Evolutionary conservation across 2,888 invertebrate genomes (phyloP).

Genomic region (Artemia sinica): DNA sequence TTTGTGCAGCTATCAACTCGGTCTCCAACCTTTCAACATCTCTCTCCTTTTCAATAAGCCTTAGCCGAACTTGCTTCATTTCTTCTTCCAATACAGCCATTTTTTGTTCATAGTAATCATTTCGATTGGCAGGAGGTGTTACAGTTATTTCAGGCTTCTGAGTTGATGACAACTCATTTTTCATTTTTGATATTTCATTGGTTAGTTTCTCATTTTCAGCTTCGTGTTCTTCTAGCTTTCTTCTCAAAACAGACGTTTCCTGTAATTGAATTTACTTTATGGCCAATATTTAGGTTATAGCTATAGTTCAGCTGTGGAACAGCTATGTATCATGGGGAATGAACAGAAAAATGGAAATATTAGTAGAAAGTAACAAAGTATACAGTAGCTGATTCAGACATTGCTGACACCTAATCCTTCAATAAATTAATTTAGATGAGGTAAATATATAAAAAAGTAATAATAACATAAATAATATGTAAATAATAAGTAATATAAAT

Average conservation of each 20-base stretch:
- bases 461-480: no score
- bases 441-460: no score
- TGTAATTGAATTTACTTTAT: constrained; percentile 29
- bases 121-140: constrained; percentile 25
- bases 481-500: no score
- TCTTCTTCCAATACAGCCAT: constrained; percentile 42
- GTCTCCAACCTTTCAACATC: constrained; percentile 57
- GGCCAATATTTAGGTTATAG: background rate
- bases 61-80: constrained; percentile 50
- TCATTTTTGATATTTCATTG: constrained; percentile 55
- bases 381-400: no score
- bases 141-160: constrained; percentile 11
- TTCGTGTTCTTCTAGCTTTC: constrained; percentile 68
- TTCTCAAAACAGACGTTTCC: constrained; percentile 62
- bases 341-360: no score
- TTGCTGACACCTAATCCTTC: no score
- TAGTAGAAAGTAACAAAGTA: no score
- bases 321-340: no score
- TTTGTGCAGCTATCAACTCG: constrained; percentile 42
- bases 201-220: constrained; percentile 54
- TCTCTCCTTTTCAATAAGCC: constrained; percentile 54
- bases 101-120: constrained; percentile 46
- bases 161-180: constrained; percentile 43
- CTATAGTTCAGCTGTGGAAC: no score
- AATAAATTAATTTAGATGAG: no score